These are phyloP conservation scores for Sternotherus odoratus DNA, from an alignment of 2,797 vertebrate genomes.

Conservation along the genomic window DNA sequence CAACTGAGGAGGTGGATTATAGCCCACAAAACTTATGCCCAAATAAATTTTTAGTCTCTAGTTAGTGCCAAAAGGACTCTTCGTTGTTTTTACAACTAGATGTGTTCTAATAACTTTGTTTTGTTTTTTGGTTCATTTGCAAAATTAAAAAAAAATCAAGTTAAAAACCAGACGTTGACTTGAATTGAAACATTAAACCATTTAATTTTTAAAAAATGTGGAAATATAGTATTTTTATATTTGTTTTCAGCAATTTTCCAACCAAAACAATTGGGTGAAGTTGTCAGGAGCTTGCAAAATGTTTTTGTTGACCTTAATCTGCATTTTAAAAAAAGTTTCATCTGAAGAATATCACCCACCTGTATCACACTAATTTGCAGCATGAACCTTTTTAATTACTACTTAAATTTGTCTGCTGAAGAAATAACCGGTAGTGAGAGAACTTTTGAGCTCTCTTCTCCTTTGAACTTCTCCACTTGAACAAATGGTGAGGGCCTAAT, in stretches of 20 bases:
- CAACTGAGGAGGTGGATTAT: too few species aligned
- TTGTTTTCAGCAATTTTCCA: neutral
- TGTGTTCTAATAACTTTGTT: neutral
- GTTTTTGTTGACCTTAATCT: neutral
- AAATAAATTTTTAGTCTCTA: too few species aligned
- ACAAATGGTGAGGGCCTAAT: neutral
- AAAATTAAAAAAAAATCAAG: neutral
- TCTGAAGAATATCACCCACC: neutral
- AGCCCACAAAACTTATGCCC: too few species aligned
- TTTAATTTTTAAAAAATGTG: neutral
- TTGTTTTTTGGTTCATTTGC: neutral
- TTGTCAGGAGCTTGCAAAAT: neutral
- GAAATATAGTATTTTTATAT: neutral
- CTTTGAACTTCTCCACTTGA: neutral
- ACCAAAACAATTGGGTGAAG: neutral
- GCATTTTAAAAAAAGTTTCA: neutral
- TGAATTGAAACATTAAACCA: neutral
- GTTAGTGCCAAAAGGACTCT: too few species aligned
- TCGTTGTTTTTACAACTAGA: neutral
- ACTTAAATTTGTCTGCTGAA: neutral
- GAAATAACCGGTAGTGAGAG: neutral
- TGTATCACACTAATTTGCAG: conserved; percentile 7
- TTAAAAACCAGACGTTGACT: neutral
- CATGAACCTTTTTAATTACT: conserved; percentile 22
- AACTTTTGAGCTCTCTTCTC: neutral